Percentiles rank a stretch among this genome's conserved stretches.
phyloP scores from a whole-genome alignment of 2,113 vertebrate genomes.

The Sinocyclocheilus grahami region DNA sequence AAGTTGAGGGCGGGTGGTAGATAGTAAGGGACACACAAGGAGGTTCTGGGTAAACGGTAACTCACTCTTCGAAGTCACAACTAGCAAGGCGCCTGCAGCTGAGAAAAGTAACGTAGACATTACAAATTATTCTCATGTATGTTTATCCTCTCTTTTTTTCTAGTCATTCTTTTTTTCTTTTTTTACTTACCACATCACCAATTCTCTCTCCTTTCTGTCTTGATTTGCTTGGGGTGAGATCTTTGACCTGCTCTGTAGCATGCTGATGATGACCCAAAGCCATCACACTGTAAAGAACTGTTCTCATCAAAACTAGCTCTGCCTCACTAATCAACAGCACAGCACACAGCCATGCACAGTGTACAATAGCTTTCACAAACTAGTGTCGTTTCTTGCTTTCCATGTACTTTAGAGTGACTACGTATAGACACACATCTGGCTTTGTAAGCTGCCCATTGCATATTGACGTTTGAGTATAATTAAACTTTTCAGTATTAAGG shows the following conservation, averaged over 20 bases:
- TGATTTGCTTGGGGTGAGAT: slow-evolving; percentile 33
- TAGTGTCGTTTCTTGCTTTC: background rate
- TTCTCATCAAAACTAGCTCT: slow-evolving; percentile 50
- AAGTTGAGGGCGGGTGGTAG: slow-evolving; percentile 57
- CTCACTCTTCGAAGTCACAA: slow-evolving; percentile 73
- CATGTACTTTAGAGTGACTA: background rate
- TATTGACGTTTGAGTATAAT: background rate
- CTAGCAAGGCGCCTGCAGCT: slow-evolving; percentile 72
- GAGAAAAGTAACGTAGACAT: slow-evolving; percentile 76
- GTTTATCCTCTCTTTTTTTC: slow-evolving; percentile 60
- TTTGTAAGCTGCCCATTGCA: background rate
- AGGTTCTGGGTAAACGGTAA: slow-evolving; percentile 58
- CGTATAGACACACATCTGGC: background rate
- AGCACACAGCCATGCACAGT: slow-evolving; percentile 28
- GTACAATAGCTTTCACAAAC: slow-evolving; percentile 17
- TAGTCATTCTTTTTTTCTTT: slow-evolving; percentile 33
- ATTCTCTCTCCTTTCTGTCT: slow-evolving; percentile 59
- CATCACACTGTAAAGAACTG: slow-evolving; percentile 33
- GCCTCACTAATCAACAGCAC: slow-evolving; percentile 40
- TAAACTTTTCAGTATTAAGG: background rate
- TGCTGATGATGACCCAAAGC: slow-evolving; percentile 46
- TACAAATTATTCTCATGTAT: slow-evolving; percentile 64
- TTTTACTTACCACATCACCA: slow-evolving; percentile 37
- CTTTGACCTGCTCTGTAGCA: slow-evolving; percentile 34
- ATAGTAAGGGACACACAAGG: slow-evolving; percentile 68